Base-by-base conservation (phyloP, 2,888 invertebrate species). In the Drosophila cracens region DNA sequence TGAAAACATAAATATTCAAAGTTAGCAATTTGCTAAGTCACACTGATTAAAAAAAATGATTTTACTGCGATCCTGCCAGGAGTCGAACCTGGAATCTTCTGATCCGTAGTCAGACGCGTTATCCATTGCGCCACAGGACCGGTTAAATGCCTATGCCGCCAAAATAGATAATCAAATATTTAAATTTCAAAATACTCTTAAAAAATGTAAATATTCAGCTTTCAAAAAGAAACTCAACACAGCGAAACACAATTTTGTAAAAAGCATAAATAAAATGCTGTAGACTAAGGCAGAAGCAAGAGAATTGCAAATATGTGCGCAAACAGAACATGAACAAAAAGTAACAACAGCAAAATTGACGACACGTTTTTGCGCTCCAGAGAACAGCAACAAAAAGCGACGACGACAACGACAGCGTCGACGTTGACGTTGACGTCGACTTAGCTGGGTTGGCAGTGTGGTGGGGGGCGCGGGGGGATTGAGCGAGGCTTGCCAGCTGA, bases 21-120 rank as follows among this genome's bases (percentile, higher is more conserved):
- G 4, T 33, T 8, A 16, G 13, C 6, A 11, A 36, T 21, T 13
- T 21, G 21, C 43, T 7, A 7, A 4, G 13, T 46, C 7, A 4
- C 1, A 11, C 3, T 43, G 11, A 31, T 11, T 18, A n/a, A 51
- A 31, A 31, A 46, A 43, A 11, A 21, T 16, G 1, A 58, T 18
- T 25, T 13, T 25, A 13, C 27, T 56, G 11, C 93, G 93, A 93
- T 93, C 93, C 93, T 93, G 93, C 93, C 93, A 93, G 93, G 93
- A 93, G 93, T 93, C 93, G 93, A 93, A 93, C 93, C 93, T 93
- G 93, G 93, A 93, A 93, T 93, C 93, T 93, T 93, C 93, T 93
- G 92, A 93, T 93, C 93, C 93, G 93, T 93, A 93, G 93, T 93
- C 93, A 93, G 93, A 93, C 93, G 93, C 93, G 93, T 93, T 93